These are phyloP conservation scores for Pygoscelis antarcticus DNA, from an alignment of 2,113 vertebrate species.

Conservation along the genomic window DNA sequence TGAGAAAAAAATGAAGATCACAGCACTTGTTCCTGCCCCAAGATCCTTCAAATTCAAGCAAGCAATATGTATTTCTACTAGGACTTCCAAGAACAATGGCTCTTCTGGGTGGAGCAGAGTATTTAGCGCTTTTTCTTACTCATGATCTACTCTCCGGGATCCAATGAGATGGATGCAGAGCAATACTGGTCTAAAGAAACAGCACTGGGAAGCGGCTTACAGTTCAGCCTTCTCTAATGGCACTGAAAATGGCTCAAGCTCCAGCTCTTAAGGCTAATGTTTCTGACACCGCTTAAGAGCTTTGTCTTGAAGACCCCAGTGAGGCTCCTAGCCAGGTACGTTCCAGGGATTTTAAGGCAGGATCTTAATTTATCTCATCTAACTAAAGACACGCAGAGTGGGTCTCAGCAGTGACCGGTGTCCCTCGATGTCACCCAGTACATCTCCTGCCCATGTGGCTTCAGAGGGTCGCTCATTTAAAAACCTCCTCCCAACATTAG, in stretches of 20 bases:
- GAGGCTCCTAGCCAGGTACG: background rate
- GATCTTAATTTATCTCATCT: background rate
- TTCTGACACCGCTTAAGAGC: background rate
- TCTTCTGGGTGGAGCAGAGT: background rate
- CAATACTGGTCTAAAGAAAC: background rate
- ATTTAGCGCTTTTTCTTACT: background rate
- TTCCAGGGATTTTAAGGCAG: background rate
- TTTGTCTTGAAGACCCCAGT: background rate
- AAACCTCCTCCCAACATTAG: background rate
- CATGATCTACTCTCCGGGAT: background rate
- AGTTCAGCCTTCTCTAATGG: background rate
- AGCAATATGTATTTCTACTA: background rate
- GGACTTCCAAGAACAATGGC: background rate
- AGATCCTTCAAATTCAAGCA: background rate
- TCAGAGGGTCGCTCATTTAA: background rate
- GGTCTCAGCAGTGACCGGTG: background rate
- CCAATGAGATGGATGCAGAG: background rate
- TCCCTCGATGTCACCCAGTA: background rate
- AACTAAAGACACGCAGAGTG: background rate
- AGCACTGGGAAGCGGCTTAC: background rate
- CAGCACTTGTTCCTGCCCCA: background rate
- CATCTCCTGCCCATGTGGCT: rapidly evolving
- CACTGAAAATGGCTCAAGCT: background rate
- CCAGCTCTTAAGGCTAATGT: background rate
- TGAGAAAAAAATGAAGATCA: background rate